Percentiles rank a stretch among this genome's conserved stretches.
phyloP scores from a whole-genome alignment of 2,113 vertebrate genomes.

The Plotosus lineatus region DNA sequence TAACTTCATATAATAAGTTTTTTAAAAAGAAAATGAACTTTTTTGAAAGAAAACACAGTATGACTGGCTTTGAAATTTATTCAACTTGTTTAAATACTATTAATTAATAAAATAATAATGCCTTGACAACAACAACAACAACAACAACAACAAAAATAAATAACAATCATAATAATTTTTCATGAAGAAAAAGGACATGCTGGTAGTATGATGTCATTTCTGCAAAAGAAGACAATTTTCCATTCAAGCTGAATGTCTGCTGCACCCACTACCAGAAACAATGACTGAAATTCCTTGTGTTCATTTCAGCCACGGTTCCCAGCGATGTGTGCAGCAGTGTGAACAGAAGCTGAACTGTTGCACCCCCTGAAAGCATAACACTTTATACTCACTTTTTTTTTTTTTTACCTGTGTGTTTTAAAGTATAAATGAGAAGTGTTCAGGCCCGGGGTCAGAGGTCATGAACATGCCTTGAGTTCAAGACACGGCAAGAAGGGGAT shows the following conservation, averaged over 20 bases:
- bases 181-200: not conserved
- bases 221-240: not conserved
- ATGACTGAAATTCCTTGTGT: conserved; percentile 76
- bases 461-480: not conserved
- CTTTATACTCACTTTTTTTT: not conserved
- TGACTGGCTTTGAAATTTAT: not conserved
- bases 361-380: conserved; percentile 43
- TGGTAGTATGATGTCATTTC: not conserved
- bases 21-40: not conserved
- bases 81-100: not conserved
- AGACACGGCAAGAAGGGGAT: not conserved
- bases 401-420: not conserved
- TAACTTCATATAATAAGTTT: not conserved
- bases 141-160: not conserved
- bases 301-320: conserved; percentile 78
- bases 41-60: not conserved
- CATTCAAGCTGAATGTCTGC: conserved; percentile 48
- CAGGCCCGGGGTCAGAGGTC: not conserved
- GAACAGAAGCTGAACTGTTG: not conserved
- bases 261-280: conserved; percentile 81
- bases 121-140: not conserved
- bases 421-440: not conserved
- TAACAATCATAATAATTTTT: not conserved
- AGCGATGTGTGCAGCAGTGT: conserved; percentile 66
- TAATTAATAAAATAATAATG: not conserved